Evolutionary conservation across 2,113 vertebrate species (phyloP).

Genomic region (Campylorhamphus procurvoides): DNA sequence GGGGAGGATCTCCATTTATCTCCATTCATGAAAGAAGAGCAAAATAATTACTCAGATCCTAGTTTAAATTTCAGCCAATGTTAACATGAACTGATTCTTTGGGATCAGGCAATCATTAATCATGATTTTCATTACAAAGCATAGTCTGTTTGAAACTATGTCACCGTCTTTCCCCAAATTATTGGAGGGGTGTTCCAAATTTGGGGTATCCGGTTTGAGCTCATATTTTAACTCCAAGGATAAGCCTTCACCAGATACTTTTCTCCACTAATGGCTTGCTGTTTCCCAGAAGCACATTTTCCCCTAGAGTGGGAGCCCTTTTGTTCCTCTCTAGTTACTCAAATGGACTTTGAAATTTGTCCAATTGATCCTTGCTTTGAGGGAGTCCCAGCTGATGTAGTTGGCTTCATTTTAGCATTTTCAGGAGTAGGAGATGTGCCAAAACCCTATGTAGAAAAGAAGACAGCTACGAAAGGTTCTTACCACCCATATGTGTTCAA

Average conservation of each 20-base stretch:
- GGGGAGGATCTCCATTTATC: background rate
- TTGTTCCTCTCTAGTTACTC: constrained; percentile 13
- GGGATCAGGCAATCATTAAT: background rate
- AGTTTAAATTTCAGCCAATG: background rate
- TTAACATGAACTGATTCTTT: background rate
- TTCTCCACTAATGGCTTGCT: background rate
- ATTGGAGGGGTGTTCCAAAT: background rate
- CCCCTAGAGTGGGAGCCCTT: background rate
- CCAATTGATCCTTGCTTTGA: constrained; percentile 55
- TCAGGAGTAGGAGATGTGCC: constrained; percentile 27
- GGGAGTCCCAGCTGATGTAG: constrained; percentile 36
- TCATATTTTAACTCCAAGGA: background rate
- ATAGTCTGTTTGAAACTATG: background rate
- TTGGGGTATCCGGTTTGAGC: background rate
- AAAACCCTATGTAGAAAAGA: constrained; percentile 17
- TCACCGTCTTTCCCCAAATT: background rate
- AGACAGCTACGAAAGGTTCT: constrained; percentile 15
- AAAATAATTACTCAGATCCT: background rate
- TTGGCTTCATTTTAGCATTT: constrained; percentile 41
- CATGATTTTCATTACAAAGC: background rate
- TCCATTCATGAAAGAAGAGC: background rate
- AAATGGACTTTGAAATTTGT: constrained; percentile 45
- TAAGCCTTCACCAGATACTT: background rate
- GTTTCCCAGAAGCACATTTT: background rate
- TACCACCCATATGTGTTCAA: background rate